These are phyloP conservation scores for Gallinago media DNA, from an alignment of 2,113 vertebrate genomes.

Conservation along the genomic window DNA sequence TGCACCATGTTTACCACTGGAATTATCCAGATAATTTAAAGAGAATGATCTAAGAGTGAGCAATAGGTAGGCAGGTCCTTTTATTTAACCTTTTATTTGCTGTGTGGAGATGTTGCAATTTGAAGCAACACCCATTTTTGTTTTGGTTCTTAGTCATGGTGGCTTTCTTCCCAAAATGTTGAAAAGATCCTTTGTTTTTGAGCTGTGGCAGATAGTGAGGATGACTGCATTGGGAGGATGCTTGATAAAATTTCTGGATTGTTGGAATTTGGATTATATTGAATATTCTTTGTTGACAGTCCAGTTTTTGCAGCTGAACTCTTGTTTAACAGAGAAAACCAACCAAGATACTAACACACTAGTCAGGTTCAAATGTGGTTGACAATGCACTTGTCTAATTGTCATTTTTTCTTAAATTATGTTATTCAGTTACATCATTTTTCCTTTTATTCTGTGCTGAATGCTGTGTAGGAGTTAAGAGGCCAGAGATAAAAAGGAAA, in stretches of 20 bases:
- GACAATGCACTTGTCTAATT: not conserved
- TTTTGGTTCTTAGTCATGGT: conserved; percentile 28
- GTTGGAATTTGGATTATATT: not conserved
- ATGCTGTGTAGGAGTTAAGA: conserved; percentile 5
- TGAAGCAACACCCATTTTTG: not conserved
- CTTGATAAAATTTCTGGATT: not conserved
- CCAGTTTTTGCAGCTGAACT: not conserved
- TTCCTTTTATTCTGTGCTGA: not conserved
- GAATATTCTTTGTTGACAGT: not conserved
- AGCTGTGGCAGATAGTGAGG: not conserved
- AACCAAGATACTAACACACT: not conserved
- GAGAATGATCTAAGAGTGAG: conserved; percentile 26
- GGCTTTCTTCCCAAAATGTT: conserved; percentile 34
- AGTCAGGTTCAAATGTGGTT: not conserved
- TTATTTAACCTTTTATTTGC: conserved; percentile 43
- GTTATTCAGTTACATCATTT: not conserved
- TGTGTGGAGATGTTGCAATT: conserved; percentile 5
- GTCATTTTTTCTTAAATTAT: not conserved
- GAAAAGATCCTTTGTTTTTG: conserved; percentile 38
- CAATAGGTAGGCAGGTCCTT: not conserved
- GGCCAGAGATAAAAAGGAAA: conserved; percentile 15
- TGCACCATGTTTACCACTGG: not conserved
- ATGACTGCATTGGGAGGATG: not conserved
- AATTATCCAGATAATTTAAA: not conserved
- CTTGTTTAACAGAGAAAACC: not conserved